Percentiles rank a stretch among this genome's conserved stretches.
Conservation (phyloP, 2,797 vertebrate species). For the Chiloscyllium punctatum region DNA sequence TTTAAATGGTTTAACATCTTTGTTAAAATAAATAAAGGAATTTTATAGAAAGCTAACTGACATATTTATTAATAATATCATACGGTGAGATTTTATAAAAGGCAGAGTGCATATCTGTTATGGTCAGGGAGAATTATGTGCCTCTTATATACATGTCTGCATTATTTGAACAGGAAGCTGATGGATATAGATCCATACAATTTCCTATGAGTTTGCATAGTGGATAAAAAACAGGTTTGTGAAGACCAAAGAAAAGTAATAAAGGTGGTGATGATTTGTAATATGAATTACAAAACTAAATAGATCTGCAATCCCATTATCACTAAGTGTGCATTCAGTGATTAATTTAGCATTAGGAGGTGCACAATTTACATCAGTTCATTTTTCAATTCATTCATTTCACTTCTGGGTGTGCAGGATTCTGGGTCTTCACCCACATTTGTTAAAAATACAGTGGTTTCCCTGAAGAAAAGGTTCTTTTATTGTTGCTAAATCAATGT, state of each 20-base stretch:
- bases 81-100: not conserved
- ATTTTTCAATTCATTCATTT: no score
- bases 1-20: not conserved
- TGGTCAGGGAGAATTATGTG: not conserved
- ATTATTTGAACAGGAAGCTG: not conserved
- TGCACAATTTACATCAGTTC: not conserved
- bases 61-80: not conserved
- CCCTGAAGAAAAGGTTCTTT: constrained; percentile 75
- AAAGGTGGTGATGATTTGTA: not conserved
- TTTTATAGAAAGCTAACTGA: not conserved
- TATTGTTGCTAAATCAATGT: constrained; percentile 79
- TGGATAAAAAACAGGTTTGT: not conserved
- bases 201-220: not conserved
- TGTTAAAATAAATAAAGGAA: not conserved
- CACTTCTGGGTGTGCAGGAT: not conserved
- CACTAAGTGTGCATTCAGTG: not conserved
- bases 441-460: constrained; percentile 64
- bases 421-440: constrained; percentile 47
- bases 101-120: not conserved
- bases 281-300: not conserved
- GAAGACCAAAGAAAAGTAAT: not conserved
- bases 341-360: not conserved
- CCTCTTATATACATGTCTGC: not conserved
- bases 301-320: not conserved
- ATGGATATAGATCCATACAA: not conserved